Evolutionary conservation across 2,888 invertebrate genomes (phyloP).

Genomic region (Prosopocoilus inquinatus): DNA sequence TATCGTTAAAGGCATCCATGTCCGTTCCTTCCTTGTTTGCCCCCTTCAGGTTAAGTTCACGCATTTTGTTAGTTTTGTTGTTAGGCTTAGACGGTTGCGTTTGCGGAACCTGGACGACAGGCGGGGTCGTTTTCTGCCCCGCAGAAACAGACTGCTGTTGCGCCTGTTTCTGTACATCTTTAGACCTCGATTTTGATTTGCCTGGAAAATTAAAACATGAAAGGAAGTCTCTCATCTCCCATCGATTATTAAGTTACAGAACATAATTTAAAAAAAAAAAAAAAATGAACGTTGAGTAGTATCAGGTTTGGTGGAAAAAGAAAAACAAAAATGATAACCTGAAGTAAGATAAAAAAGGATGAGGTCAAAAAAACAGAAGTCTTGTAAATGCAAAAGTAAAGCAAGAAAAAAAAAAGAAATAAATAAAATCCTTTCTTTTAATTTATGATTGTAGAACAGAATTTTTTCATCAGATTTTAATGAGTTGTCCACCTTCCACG

Average conservation of each 20-base stretch:
- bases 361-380: neutral
- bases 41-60: conserved; percentile 57
- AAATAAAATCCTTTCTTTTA: no score
- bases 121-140: conserved; percentile 20
- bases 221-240: neutral
- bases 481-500: no score
- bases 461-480: no score
- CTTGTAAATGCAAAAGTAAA: neutral
- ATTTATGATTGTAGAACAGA: no score
- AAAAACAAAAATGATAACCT: no score
- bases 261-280: neutral
- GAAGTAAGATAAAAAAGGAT: no score
- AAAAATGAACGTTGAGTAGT: neutral
- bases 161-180: conserved; percentile 33
- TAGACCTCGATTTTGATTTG: conserved; percentile 42
- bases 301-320: no score
- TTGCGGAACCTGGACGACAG: conserved; percentile 38
- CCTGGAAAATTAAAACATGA: conserved; percentile 29
- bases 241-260: neutral
- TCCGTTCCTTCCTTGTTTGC: conserved; percentile 61
- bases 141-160: conserved; percentile 26
- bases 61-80: conserved; percentile 54
- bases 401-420: no score
- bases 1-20: conserved; percentile 58
- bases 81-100: conserved; percentile 53